Percentiles rank a stretch among this genome's conserved stretches.
Evolutionary conservation across 2,888 invertebrate genomes (phyloP).

Genomic region (Resseliella maxima): DNA sequence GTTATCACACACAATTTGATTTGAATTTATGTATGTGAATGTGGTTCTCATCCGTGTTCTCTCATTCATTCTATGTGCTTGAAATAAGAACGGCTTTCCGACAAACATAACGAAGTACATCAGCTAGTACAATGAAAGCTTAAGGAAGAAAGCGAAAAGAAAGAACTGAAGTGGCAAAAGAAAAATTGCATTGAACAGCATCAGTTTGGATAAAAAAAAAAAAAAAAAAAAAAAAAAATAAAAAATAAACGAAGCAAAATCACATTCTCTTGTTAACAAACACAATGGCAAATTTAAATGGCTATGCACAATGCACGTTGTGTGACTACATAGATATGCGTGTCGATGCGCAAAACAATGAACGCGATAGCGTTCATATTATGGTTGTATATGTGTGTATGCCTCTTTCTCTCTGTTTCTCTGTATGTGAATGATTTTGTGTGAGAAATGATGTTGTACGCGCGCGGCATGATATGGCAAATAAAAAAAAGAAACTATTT

Average conservation of each 20-base stretch:
- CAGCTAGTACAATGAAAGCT: too few species aligned
- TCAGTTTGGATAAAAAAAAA: not conserved
- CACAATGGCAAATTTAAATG: not conserved
- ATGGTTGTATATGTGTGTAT: not conserved
- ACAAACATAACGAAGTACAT: too few species aligned
- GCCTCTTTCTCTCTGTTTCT: not conserved
- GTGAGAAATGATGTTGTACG: not conserved
- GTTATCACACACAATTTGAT: not conserved
- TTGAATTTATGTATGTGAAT: not conserved
- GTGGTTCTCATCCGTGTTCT: not conserved
- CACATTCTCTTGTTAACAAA: not conserved
- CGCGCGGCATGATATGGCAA: not conserved
- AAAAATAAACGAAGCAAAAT: not conserved
- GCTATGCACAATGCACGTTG: conserved; percentile 31
- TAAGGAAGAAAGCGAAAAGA: not conserved
- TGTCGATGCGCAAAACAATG: conserved; percentile 51
- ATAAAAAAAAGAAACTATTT: conserved; percentile 3
- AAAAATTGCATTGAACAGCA: not conserved
- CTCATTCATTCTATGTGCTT: too few species aligned
- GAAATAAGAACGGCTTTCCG: too few species aligned
- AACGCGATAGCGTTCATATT: not conserved
- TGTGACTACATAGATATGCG: conserved; percentile 1
- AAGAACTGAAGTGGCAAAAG: not conserved
- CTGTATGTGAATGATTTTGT: not conserved
- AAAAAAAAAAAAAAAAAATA: not conserved